These are phyloP conservation scores for Perca flavescens DNA, from an alignment of 2,113 vertebrate genomes.

Conservation along the genomic window DNA sequence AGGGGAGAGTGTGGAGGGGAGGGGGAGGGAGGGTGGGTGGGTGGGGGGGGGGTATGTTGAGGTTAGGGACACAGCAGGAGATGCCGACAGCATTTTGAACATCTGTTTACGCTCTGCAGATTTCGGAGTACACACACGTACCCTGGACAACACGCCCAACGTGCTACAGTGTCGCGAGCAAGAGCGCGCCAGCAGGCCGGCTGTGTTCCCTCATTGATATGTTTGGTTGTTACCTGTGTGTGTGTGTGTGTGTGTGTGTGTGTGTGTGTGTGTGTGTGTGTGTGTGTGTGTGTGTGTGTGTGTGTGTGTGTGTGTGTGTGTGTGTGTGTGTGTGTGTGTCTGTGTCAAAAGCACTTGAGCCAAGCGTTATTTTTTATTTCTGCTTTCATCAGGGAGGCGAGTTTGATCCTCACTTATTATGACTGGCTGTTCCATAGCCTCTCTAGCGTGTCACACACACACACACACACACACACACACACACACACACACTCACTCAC, in stretches of 20 bases:
- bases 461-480: slow-evolving; percentile 3
- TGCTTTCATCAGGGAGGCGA: slow-evolving; percentile 17
- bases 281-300: neutral
- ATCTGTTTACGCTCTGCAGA: slow-evolving; percentile 65
- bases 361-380: slow-evolving; percentile 7
- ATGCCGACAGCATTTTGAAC: slow-evolving; percentile 63
- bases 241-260: slow-evolving; percentile 23
- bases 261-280: neutral
- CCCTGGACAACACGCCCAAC: slow-evolving; percentile 38
- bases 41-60: neutral
- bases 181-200: slow-evolving; percentile 2
- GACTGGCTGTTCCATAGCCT: slow-evolving; percentile 44
- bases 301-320: no score
- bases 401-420: slow-evolving; percentile 47
- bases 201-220: slow-evolving; percentile 41
- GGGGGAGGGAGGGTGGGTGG: neutral
- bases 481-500: neutral
- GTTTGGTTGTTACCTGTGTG: slow-evolving; percentile 20
- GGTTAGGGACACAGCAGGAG: slow-evolving; percentile 52
- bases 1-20: neutral
- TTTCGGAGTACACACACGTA: slow-evolving; percentile 22
- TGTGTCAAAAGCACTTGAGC: slow-evolving; percentile 8
- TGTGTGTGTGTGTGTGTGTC: slow-evolving; percentile 9
- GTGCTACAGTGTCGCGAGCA: slow-evolving; percentile 23
- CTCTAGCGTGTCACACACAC: slow-evolving; percentile 4